Evolutionary conservation across 2,797 vertebrate species (phyloP), one percentile per base, ranked within the genome.

Genomic region (Valencia hispanica): DNA sequence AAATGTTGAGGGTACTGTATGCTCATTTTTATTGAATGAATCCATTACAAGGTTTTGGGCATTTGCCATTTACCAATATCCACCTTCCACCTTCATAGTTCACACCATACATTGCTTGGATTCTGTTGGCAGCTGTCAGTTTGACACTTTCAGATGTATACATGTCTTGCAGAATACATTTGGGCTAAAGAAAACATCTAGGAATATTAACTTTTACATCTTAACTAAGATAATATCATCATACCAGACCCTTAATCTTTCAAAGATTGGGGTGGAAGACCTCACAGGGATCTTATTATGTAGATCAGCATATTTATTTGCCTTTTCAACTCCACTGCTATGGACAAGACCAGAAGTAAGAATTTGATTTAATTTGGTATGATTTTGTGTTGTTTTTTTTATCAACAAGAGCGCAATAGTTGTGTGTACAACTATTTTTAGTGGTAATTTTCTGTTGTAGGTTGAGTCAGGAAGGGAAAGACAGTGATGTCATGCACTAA

Each of bases 51-150:
- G 8, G 50, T 5, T 51, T 20, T 22, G 50, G 50, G 50, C 20
- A 51, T 51, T 51, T 8, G 45, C 14, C 15, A 43, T 47, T 47
- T 47, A 86, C 87, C 87, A 80, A 79, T 50, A 50, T 51, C 27
- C 55, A 30, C n/a, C 55, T 30, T 57, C 14, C n/a, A n/a, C n/a
- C n/a, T 30, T 51, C 50, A 51, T 57, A 30, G 55, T 15, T 57
- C 14, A 57, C 2, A 10, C 30, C 0, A 30, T 57, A 6, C 1
- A 15, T 27, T 55, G 25, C n/a, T 10, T 55, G 11, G 27, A 53
- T 53, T 53, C 22, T n/a, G 6, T 55, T 27, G 11, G 9, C 50
- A 51, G 5, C 25, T n/a, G n/a, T 6, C 25, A n/a, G 10, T n/a
- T 53, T n/a, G 25, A 25, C 51, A 53, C 9, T 53, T 53, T 53